Percentiles rank a stretch among this genome's conserved stretches.
phyloP scores from a whole-genome alignment of 2,888 invertebrate genomes.

The Platycheirus albimanus region DNA sequence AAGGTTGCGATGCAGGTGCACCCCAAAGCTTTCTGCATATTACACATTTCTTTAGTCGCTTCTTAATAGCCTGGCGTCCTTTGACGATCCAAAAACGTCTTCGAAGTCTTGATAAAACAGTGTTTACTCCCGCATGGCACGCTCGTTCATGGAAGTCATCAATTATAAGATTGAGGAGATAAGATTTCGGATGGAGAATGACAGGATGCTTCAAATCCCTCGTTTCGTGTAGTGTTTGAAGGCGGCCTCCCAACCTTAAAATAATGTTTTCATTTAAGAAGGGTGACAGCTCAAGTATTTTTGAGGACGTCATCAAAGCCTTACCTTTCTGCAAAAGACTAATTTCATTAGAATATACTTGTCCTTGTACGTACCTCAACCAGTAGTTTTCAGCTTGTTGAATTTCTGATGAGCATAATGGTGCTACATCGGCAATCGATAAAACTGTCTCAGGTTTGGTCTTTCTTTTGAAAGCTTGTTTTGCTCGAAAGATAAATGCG shows the following conservation, averaged over 20 bases:
- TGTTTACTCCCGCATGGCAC: conserved; percentile 5
- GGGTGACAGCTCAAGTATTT: conserved; percentile 6
- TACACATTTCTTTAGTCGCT: too few relatives aligned
- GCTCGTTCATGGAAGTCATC: not conserved
- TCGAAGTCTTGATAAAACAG: conserved; percentile 18
- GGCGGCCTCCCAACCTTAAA: not conserved
- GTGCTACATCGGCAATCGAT: not conserved
- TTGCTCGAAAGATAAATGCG: conserved; percentile 3
- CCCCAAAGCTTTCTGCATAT: too few relatives aligned
- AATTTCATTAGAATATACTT: conserved; percentile 17
- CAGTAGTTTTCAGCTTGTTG: conserved; percentile 6
- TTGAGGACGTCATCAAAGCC: not conserved
- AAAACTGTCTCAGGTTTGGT: not conserved
- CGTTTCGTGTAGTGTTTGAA: not conserved
- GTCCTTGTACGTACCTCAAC: conserved; percentile 25
- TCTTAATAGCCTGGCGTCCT: conserved; percentile 9
- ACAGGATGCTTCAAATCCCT: conserved; percentile 14
- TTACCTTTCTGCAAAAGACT: conserved; percentile 18
- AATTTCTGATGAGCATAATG: not conserved
- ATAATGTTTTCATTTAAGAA: not conserved
- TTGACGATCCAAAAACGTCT: too few relatives aligned
- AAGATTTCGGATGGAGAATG: not conserved
- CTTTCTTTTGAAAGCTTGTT: not conserved
- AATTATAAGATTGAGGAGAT: conserved; percentile 4
- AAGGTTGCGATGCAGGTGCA: too few relatives aligned